Evolutionary conservation across 2,888 invertebrate species (phyloP), one percentile per base, ranked within the genome.

Genomic region (Entomobrya multifasciata): DNA sequence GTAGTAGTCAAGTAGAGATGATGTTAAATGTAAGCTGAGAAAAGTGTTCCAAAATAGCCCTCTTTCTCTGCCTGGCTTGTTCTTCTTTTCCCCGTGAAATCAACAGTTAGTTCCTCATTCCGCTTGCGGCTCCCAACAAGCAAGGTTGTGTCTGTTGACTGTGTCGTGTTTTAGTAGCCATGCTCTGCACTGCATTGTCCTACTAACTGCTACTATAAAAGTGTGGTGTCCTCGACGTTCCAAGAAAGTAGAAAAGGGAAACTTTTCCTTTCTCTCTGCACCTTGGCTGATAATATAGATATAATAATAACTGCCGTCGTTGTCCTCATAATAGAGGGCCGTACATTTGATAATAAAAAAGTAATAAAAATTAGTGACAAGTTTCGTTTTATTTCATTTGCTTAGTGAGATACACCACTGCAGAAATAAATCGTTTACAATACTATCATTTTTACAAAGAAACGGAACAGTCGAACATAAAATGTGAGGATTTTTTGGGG

Each of bases 41-140:
- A n/a, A n/a, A n/a, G n/a, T n/a, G n/a, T n/a, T n/a, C n/a, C n/a
- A n/a, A n/a, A n/a, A n/a, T n/a, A n/a, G n/a, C n/a, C n/a, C n/a
- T n/a, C n/a, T 41, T 67, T 67, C 41, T 41, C 41, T 41, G 22
- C 47, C 22, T 41, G n/a, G 36, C 52, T 22, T n/a, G 60, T 78
- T 78, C 47, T 62, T 62, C 44, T 55, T 62, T 62, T 78, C 44
- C 62, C 78, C 47, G 27, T 60, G 80, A 86, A 86, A 80, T 86
- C 86, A 86, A 86, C 86, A 86, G 86, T 86, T 86, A 86, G 86
- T 80, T 86, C 72, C 72, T 65, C 86, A 86, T 86, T 86, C 80
- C 41, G 80, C 74, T 80, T 65, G 79, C 60, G 76, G 80, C 80
- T 74, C 44, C 22, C 86, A 80, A 74, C 74, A 65, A 86, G 86